Evolutionary conservation across 53 echinoderm and acorn worm genomes (phyloP).

Genomic region (Apostichopus leukothele): DNA sequence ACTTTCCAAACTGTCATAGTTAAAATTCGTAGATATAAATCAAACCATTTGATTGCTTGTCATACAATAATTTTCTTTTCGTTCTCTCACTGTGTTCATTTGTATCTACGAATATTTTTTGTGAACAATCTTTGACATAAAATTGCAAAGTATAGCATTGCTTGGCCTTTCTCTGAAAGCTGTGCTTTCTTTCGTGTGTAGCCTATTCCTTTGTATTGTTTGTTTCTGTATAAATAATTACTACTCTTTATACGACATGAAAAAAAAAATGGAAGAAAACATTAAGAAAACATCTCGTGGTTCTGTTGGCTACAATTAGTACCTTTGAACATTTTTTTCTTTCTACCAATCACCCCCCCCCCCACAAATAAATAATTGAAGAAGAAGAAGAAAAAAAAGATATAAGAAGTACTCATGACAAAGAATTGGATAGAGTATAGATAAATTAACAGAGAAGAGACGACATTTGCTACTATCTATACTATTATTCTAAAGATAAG

Average conservation of each 20-base stretch:
- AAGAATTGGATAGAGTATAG: no score
- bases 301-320: background rate
- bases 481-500: background rate
- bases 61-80: no score
- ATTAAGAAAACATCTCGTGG: background rate
- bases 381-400: background rate
- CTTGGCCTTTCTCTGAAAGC: background rate
- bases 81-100: no score
- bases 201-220: background rate
- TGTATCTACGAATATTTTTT: no score
- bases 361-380: background rate
- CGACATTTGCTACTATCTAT: no score
- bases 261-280: conserved; percentile 8
- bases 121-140: background rate
- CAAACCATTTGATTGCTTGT: no score
- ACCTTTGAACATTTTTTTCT: background rate
- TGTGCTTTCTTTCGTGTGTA: background rate
- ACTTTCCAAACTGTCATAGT: background rate
- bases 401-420: no score
- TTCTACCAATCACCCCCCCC: no score
- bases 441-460: no score
- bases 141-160: background rate
- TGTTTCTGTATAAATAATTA: conserved; percentile 23
- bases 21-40: no score
- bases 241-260: background rate